Conservation (phyloP, 1,140 invertebrate genomes). For the Nasonia longicornis region DNA sequence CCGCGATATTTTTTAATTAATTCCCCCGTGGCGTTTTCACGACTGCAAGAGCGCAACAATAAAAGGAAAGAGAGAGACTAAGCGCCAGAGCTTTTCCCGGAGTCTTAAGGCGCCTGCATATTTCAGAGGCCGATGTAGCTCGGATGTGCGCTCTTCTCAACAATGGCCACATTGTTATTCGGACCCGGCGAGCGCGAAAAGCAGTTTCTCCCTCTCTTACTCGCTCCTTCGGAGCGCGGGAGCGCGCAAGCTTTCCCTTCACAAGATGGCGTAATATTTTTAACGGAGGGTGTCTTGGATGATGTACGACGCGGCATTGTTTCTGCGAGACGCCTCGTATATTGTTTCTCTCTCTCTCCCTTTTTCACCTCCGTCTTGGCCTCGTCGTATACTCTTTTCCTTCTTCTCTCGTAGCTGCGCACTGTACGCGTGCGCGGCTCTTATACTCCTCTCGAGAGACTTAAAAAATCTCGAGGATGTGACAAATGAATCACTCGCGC, state of each 20-base stretch:
- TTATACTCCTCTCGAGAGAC: constrained; percentile 15
- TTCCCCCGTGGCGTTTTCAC: constrained; percentile 28
- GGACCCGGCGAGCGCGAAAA: constrained; percentile 51
- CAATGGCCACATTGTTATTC: constrained; percentile 61
- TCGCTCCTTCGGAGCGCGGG: constrained; percentile 6
- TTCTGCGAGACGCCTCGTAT: constrained; percentile 59
- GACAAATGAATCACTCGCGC: constrained; percentile 42
- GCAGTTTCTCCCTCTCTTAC: constrained; percentile 27
- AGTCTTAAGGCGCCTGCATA: constrained; percentile 60
- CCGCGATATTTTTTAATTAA: constrained; percentile 41
- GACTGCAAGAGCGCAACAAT: constrained; percentile 22
- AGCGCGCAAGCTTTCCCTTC: constrained; percentile 43
- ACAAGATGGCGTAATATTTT: constrained; percentile 66
- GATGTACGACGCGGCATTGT: constrained; percentile 63
- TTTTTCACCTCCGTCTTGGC: constrained; percentile 17
- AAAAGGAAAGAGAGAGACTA: constrained; percentile 34
- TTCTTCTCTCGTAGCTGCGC: not conserved
- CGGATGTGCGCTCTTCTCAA: constrained; percentile 52
- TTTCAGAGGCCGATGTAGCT: constrained; percentile 59
- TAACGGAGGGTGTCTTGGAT: constrained; percentile 65
- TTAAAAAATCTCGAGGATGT: constrained; percentile 38
- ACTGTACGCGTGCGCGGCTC: constrained; percentile 1
- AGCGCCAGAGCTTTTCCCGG: constrained; percentile 39
- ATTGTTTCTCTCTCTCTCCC: constrained; percentile 57
- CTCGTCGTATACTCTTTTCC: not conserved